Conservation (phyloP, 2,888 invertebrate species). For the Troides oblongomaculatus region DNA sequence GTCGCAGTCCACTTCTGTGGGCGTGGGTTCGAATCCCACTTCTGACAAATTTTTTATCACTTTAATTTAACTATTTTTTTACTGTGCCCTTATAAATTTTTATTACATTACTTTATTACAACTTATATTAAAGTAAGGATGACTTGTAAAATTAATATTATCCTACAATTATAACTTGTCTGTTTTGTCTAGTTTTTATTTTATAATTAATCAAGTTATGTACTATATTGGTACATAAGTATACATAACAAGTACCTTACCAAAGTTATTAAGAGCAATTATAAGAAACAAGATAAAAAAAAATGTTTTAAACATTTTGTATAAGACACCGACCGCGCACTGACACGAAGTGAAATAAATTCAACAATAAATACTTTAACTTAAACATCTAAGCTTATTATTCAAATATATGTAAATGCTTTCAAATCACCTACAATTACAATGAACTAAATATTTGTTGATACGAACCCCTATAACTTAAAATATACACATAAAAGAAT, state of each 20-base stretch:
- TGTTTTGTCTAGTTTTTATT: too few relatives aligned
- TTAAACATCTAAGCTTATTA: conserved; percentile 1
- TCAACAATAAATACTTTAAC: conserved; percentile 24
- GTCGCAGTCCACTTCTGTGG: conserved; percentile 66
- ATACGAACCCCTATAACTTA: conserved; percentile 36
- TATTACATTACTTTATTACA: too few relatives aligned
- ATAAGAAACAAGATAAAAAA: conserved; percentile 2
- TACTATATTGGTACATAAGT: neutral
- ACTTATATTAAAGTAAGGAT: too few relatives aligned
- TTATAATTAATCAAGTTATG: too few relatives aligned
- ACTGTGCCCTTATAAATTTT: too few relatives aligned
- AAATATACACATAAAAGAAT: too few relatives aligned
- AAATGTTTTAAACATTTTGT: conserved; percentile 17
- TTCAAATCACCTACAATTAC: conserved; percentile 20
- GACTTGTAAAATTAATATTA: too few relatives aligned
- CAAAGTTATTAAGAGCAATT: neutral
- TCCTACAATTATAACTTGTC: too few relatives aligned
- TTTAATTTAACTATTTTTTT: too few relatives aligned
- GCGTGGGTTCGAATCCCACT: too few relatives aligned
- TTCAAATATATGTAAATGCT: conserved; percentile 23
- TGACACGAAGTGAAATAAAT: conserved; percentile 4
- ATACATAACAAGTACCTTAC: conserved; percentile 1
- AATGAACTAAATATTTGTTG: conserved; percentile 37
- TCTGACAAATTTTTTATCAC: too few relatives aligned
- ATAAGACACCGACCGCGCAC: conserved; percentile 1